These are phyloP conservation scores for Drosophila santomea DNA, from an alignment of 1,140 invertebrate genomes.

Conservation along the genomic window DNA sequence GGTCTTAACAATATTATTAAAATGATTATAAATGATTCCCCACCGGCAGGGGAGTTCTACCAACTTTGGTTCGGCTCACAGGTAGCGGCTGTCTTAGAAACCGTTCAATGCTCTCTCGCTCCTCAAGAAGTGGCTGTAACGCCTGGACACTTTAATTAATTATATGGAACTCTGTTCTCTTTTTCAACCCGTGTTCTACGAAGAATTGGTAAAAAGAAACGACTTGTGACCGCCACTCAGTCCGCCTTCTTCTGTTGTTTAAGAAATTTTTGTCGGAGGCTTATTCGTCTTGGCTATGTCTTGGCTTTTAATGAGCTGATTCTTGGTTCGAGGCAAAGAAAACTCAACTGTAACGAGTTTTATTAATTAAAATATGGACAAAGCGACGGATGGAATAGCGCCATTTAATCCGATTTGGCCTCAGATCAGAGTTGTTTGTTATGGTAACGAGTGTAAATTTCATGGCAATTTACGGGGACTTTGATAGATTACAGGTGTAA, in stretches of 20 bases:
- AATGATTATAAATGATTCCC: conserved; percentile 79
- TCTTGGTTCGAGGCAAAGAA: conserved; percentile 44
- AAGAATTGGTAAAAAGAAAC: conserved; percentile 36
- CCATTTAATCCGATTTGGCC: conserved; percentile 51
- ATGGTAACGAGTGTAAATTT: conserved; percentile 47
- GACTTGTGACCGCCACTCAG: conserved; percentile 1
- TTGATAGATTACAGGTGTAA: conserved; percentile 48
- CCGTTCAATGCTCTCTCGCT: conserved; percentile 58
- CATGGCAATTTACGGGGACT: conserved; percentile 22
- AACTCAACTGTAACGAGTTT: conserved; percentile 64
- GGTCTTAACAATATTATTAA: conserved; percentile 81
- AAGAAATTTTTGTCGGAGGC: conserved; percentile 10
- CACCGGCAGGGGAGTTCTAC: conserved; percentile 35
- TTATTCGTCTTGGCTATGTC: conserved; percentile 5
- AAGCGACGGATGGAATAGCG: conserved; percentile 11
- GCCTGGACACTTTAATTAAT: conserved; percentile 71
- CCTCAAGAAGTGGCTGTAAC: conserved; percentile 30
- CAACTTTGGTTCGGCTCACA: conserved; percentile 21
- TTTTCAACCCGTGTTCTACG: conserved; percentile 6
- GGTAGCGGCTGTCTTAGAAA: conserved; percentile 46
- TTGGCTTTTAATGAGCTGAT: conserved; percentile 54
- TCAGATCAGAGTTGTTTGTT: conserved; percentile 21
- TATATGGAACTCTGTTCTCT: conserved; percentile 46
- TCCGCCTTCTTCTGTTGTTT: conserved; percentile 11
- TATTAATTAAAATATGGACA: conserved; percentile 64